These are phyloP conservation scores for Hetaerina titia DNA, from an alignment of 2,888 invertebrate species.

Conservation along the genomic window DNA sequence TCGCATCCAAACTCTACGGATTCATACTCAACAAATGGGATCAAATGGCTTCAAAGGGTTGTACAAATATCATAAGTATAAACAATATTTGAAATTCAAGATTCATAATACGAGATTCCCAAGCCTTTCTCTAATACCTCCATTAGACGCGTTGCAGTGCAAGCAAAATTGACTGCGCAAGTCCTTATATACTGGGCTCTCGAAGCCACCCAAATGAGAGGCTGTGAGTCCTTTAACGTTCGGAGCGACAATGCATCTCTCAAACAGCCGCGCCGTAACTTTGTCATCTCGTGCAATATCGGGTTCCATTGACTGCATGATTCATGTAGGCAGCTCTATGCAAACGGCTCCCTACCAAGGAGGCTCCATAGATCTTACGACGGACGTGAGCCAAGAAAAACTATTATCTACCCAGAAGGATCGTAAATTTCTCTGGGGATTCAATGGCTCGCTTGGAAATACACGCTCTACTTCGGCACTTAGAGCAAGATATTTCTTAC, in stretches of 20 bases:
- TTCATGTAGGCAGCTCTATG: not conserved
- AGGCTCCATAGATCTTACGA: not conserved
- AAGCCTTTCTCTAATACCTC: not conserved
- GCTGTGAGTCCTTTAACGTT: not conserved
- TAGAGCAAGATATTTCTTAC: not conserved
- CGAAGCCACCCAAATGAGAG: not conserved
- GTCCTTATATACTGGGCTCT: not conserved
- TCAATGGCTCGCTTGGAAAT: not conserved
- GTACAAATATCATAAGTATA: too few species aligned
- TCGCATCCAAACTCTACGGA: too few species aligned
- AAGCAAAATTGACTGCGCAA: not conserved
- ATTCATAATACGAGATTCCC: too few species aligned
- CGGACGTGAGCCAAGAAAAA: conserved; percentile 35
- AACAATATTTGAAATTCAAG: too few species aligned
- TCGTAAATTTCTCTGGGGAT: not conserved
- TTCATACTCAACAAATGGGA: too few species aligned
- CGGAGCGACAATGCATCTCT: conserved; percentile 6
- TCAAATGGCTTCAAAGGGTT: too few species aligned
- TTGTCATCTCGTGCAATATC: conserved; percentile 16
- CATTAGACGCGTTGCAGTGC: not conserved
- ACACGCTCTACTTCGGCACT: not conserved
- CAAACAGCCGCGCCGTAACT: not conserved
- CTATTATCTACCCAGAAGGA: not conserved
- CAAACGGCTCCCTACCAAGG: conserved; percentile 14
- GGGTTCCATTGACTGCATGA: conserved; percentile 15